Conservation (phyloP, 2,797 vertebrate species). For the Erethizon dorsatum region DNA sequence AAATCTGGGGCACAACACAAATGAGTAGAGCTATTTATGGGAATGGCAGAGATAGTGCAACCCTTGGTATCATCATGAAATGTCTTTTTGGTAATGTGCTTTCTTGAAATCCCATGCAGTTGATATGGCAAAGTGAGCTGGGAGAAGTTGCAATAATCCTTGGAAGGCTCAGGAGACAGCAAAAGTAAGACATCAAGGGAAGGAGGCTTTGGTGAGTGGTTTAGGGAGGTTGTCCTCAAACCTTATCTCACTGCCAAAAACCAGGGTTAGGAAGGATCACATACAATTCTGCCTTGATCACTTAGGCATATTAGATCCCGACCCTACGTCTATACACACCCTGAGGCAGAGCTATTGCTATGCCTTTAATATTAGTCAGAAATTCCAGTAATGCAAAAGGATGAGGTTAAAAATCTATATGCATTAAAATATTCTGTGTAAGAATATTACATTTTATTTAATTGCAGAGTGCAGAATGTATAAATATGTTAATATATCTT, state of each 20-base stretch:
- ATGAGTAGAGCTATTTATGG: not conserved
- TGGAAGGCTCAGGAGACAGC: not conserved
- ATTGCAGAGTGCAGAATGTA: not conserved
- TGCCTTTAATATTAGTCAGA: not conserved
- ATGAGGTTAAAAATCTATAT: slow-evolving; percentile 14
- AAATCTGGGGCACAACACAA: not conserved
- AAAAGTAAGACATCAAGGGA: not conserved
- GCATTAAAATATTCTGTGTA: not conserved
- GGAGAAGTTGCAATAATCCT: not conserved
- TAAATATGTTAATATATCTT: slow-evolving; percentile 21
- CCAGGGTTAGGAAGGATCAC: not conserved
- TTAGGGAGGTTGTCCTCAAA: not conserved
- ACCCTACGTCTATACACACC: not conserved
- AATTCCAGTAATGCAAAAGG: not conserved
- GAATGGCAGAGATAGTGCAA: not conserved
- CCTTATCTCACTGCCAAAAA: not conserved
- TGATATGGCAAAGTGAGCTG: not conserved
- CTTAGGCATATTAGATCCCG: not conserved
- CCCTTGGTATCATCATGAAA: not conserved
- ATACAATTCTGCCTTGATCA: not conserved
- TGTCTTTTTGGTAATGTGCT: not conserved
- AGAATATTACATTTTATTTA: not conserved
- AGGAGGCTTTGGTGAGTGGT: no score
- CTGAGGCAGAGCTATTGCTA: not conserved
- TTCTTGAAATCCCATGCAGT: not conserved